Percentiles rank a stretch among this genome's conserved stretches.
Conservation (phyloP, 2,113 vertebrate genomes). For the Tachycineta bicolor region DNA sequence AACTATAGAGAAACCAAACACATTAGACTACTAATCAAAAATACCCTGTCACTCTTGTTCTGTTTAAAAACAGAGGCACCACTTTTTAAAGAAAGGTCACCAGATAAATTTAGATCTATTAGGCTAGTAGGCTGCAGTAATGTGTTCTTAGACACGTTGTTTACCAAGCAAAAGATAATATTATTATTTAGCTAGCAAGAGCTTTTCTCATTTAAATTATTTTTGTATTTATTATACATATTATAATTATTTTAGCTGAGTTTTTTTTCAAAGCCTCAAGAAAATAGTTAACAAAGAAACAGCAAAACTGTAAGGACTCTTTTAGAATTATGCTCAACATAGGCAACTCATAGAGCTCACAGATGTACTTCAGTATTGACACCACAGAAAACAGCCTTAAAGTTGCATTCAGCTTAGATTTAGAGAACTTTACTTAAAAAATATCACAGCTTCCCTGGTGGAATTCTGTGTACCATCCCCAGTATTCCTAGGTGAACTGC, state of each 20-base stretch:
- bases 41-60: not conserved
- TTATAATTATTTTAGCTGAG: not conserved
- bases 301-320: not conserved
- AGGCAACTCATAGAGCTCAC: not conserved
- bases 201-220: not conserved
- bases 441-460: not conserved
- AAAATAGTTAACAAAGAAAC: not conserved
- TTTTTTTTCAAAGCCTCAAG: not conserved
- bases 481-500: not conserved
- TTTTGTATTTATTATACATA: not conserved
- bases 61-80: not conserved
- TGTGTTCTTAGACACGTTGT: not conserved
- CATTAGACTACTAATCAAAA: not conserved
- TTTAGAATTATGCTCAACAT: not conserved
- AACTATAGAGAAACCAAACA: not conserved
- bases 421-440: not conserved
- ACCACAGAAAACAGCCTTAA: not conserved
- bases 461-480: not conserved
- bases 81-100: conserved; percentile 26
- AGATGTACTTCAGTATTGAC: not conserved
- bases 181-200: not conserved
- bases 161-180: not conserved
- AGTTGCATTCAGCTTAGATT: not conserved
- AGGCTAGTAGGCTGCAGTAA: not conserved
- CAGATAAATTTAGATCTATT: conserved; percentile 38